Percentiles rank a stretch among this genome's conserved stretches.
These are phyloP conservation scores for Nasalis larvatus DNA, from an alignment of 2,113 vertebrate genomes.

Conservation along the genomic window DNA sequence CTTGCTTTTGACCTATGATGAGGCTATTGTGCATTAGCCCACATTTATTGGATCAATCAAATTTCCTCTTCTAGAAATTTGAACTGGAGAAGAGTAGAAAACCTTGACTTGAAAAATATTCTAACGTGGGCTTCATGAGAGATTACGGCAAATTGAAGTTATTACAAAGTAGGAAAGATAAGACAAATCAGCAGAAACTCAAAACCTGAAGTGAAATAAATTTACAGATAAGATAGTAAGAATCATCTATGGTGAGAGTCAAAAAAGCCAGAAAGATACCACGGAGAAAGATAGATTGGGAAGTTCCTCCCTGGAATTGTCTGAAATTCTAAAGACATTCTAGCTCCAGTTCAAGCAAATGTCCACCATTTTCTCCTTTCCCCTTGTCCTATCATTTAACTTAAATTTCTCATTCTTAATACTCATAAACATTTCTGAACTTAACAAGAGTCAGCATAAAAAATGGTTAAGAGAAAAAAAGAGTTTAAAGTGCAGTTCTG, in stretches of 20 bases:
- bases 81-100: background rate
- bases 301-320: background rate
- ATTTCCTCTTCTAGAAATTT: background rate
- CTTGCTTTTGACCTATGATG: background rate
- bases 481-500: background rate
- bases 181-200: background rate
- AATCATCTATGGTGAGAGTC: background rate
- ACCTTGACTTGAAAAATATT: background rate
- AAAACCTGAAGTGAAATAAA: background rate
- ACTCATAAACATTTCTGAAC: background rate
- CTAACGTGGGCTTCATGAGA: background rate
- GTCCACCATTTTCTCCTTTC: background rate
- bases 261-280: background rate
- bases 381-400: background rate
- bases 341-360: background rate
- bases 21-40: background rate
- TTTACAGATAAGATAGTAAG: background rate
- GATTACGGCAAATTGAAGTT: background rate
- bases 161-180: background rate
- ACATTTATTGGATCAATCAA: background rate
- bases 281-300: background rate
- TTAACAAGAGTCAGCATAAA: background rate
- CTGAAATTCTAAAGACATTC: background rate
- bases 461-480: background rate
- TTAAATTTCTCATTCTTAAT: background rate